Percentiles rank a stretch among this genome's conserved stretches.
Conservation (phyloP, 2,797 vertebrate species). For the Clarias pachynema region DNA sequence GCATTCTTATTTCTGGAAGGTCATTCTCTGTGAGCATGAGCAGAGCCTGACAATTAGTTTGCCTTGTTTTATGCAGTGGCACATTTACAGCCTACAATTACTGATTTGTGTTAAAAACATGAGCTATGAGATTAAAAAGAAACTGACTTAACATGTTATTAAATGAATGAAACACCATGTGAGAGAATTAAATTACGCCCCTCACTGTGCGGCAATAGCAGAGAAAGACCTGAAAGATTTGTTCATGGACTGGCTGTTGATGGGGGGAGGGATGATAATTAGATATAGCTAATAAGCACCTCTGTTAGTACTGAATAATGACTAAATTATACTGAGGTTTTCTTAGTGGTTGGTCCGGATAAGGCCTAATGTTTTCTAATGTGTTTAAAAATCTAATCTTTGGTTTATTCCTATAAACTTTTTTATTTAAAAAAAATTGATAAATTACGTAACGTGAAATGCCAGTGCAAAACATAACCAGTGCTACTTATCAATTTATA, state of each 20-base stretch:
- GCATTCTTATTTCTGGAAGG: neutral
- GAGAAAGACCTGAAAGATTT: neutral
- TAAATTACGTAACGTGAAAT: neutral
- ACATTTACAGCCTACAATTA: neutral
- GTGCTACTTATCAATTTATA: neutral
- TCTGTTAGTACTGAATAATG: neutral
- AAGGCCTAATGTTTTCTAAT: neutral
- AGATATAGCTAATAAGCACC: neutral
- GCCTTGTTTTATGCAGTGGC: neutral
- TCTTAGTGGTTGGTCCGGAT: neutral
- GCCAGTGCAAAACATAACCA: neutral
- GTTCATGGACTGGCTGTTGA: neutral
- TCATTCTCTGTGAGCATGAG: neutral
- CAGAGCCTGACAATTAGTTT: neutral
- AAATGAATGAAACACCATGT: neutral
- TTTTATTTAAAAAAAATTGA: neutral
- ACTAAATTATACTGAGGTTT: neutral
- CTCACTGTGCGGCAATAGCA: neutral
- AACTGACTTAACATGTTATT: neutral
- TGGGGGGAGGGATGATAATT: neutral
- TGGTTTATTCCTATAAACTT: neutral
- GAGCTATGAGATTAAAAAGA: neutral
- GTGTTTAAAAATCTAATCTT: neutral
- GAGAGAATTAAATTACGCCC: neutral
- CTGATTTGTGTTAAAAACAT: neutral